Evolutionary conservation across 2,113 vertebrate genomes (phyloP).

Genomic region (Aspiorhynchus laticeps): DNA sequence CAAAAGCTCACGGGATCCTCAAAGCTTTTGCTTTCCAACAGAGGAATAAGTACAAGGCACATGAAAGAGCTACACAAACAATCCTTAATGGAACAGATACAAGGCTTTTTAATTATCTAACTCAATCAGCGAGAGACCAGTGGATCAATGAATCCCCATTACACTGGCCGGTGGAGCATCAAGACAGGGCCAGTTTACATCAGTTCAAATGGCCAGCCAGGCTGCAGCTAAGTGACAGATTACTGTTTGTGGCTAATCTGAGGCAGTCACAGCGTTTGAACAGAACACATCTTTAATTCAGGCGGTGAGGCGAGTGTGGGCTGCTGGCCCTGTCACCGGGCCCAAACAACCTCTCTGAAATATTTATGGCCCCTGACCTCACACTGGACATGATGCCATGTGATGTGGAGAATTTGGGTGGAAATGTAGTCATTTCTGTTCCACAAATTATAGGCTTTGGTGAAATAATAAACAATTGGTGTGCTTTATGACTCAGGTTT

Average conservation of each 20-base stretch:
- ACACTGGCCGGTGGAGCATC: constrained; percentile 66
- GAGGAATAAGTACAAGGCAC: constrained; percentile 59
- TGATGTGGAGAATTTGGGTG: constrained; percentile 17
- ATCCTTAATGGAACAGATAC: constrained; percentile 81
- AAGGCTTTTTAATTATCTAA: constrained; percentile 85
- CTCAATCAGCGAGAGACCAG: constrained; percentile 80
- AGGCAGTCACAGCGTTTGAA: constrained; percentile 71
- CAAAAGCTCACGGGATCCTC: constrained; percentile 40
- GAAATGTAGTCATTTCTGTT: not conserved
- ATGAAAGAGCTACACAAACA: constrained; percentile 72
- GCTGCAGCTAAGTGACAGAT: constrained; percentile 77
- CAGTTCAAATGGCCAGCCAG: constrained; percentile 69
- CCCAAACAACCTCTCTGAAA: constrained; percentile 68
- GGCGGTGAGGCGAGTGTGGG: constrained; percentile 66
- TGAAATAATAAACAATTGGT: constrained; percentile 13
- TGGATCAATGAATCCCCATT: constrained; percentile 82
- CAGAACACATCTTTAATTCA: constrained; percentile 77
- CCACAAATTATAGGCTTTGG: constrained; percentile 12
- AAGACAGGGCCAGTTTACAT: constrained; percentile 73
- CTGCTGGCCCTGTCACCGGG: constrained; percentile 70
- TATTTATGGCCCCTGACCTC: constrained; percentile 66
- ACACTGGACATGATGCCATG: constrained; percentile 22
- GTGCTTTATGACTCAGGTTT: constrained; percentile 13
- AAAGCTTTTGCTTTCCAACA: constrained; percentile 64
- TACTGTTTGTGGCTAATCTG: constrained; percentile 78